Evolutionary conservation across 2,888 invertebrate genomes (phyloP).

Genomic region (Patella pellucida): DNA sequence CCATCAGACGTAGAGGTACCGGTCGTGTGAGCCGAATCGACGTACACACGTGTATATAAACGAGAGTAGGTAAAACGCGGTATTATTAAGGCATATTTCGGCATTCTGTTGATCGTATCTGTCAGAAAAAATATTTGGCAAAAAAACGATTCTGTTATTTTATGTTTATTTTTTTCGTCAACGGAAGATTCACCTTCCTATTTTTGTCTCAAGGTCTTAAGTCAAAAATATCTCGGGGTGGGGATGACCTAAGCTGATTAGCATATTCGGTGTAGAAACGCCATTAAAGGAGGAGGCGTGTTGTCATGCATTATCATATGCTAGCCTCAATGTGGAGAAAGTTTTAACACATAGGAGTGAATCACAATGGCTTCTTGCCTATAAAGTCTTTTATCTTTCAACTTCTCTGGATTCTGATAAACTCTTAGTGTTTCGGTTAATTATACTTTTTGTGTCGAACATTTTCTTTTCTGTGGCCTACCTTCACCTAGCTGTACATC

Average conservation of each 20-base stretch:
- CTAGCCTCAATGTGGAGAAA: no score
- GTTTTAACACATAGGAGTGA: constrained; percentile 12
- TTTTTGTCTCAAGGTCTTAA: neutral
- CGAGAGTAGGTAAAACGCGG: no score
- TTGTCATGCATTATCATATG: neutral
- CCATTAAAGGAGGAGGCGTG: constrained; percentile 29
- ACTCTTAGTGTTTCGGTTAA: constrained; percentile 6
- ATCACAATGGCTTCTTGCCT: constrained; percentile 21
- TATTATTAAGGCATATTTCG: no score
- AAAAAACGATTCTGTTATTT: neutral
- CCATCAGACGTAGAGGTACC: no score
- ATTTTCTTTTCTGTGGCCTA: constrained; percentile 3
- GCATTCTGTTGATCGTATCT: no score
- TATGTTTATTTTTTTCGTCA: neutral
- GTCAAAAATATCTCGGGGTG: constrained; percentile 5
- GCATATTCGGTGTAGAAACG: constrained; percentile 21
- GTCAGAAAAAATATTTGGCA: no score
- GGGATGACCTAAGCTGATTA: constrained; percentile 25
- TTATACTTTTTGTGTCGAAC: neutral
- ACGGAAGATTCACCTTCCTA: constrained; percentile 1
- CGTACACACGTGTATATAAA: no score
- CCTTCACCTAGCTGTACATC: neutral
- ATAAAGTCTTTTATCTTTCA: constrained; percentile 2
- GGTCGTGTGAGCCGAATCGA: no score
- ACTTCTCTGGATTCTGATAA: neutral